Conservation (phyloP, 1,140 invertebrate species). For the Andricus grossulariae region DNA sequence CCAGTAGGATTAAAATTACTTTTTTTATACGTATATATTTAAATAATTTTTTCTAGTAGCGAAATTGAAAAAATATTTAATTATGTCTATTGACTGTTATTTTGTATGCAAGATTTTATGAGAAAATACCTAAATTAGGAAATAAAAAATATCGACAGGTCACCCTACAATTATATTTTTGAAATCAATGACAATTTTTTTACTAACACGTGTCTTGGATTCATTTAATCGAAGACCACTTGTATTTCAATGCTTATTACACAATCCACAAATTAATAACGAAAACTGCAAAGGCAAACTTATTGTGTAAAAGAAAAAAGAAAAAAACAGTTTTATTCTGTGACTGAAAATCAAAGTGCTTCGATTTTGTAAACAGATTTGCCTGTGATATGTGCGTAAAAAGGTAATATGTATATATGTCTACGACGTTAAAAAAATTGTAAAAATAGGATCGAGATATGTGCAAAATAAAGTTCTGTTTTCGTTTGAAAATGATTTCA, state of each 20-base stretch:
- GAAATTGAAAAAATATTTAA: not conserved
- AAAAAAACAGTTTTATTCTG: slow-evolving; percentile 21
- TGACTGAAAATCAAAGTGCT: slow-evolving; percentile 40
- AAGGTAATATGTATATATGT: slow-evolving; percentile 40
- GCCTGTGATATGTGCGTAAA: slow-evolving; percentile 49
- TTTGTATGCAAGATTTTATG: too few species aligned
- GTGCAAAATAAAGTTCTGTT: slow-evolving; percentile 14
- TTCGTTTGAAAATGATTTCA: not conserved
- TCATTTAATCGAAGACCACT: not conserved
- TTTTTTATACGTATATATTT: slow-evolving; percentile 32
- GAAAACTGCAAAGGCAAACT: not conserved
- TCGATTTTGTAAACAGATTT: slow-evolving; percentile 13
- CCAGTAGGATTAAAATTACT: not conserved
- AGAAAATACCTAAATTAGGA: slow-evolving; percentile 1
- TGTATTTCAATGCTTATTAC: not conserved
- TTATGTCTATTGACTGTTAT: too few species aligned
- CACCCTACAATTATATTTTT: not conserved
- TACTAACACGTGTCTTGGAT: slow-evolving; percentile 21
- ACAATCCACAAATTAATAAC: not conserved
- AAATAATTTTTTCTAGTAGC: not conserved
- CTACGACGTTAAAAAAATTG: not conserved
- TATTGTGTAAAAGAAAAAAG: slow-evolving; percentile 14
- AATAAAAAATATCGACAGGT: slow-evolving; percentile 2
- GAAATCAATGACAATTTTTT: slow-evolving; percentile 18
- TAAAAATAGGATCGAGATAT: not conserved